Evolutionary conservation across 2,797 vertebrate genomes (phyloP).

Genomic region (Poeciliopsis infans): DNA sequence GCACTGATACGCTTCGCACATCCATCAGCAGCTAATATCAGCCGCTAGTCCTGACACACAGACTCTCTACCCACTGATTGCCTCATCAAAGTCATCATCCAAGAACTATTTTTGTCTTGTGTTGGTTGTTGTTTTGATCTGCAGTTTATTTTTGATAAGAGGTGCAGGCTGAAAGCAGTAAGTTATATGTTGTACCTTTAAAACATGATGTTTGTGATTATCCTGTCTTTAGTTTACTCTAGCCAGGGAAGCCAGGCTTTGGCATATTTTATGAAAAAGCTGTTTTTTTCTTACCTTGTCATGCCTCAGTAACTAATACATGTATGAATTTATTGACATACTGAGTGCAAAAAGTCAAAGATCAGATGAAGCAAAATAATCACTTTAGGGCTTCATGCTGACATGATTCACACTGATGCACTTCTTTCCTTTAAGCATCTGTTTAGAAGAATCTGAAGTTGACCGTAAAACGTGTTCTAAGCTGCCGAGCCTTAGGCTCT

Average conservation of each 20-base stretch:
- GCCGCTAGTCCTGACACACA: background rate
- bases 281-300: background rate
- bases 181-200: background rate
- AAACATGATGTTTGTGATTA: background rate
- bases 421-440: slow-evolving; percentile 26
- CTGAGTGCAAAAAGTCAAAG: background rate
- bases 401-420: slow-evolving; percentile 11
- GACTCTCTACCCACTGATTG: slow-evolving; percentile 15
- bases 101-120: slow-evolving; percentile 2
- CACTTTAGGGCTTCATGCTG: background rate
- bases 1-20: slow-evolving; percentile 27
- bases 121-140: slow-evolving; percentile 1
- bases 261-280: background rate
- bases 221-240: background rate
- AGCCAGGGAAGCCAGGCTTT: background rate
- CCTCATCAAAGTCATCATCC: slow-evolving; percentile 18
- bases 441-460: slow-evolving; percentile 26
- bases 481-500: slow-evolving; percentile 49
- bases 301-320: background rate
- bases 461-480: slow-evolving; percentile 25
- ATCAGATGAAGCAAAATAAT: background rate
- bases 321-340: background rate
- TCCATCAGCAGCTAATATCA: slow-evolving; percentile 39
- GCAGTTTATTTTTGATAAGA: background rate
- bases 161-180: background rate